Evolutionary conservation across 2,797 vertebrate genomes (phyloP).

Genomic region (Pteronotus mesoamericanus): DNA sequence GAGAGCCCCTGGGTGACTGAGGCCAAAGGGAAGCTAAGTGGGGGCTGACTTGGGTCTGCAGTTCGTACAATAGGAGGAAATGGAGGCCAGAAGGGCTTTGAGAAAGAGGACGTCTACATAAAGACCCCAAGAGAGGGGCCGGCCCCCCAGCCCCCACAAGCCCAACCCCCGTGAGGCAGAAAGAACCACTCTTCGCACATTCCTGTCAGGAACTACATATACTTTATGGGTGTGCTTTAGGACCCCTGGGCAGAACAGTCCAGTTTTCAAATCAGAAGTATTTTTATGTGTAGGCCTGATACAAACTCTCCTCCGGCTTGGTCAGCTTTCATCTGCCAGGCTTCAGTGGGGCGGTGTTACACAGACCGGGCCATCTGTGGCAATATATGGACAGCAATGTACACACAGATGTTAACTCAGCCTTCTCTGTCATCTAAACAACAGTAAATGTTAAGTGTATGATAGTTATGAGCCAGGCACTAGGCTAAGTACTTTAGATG

Average conservation of each 20-base stretch:
- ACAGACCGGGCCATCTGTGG: background rate
- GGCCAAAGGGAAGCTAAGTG: background rate
- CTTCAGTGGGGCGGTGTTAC: background rate
- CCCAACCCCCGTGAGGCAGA: background rate
- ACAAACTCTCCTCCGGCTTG: background rate
- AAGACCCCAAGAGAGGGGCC: background rate
- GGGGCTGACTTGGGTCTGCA: background rate
- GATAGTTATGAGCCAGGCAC: background rate
- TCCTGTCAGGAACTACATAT: background rate
- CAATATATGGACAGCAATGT: rapidly evolving
- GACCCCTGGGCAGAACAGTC: background rate
- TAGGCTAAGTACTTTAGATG: background rate
- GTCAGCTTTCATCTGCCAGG: background rate
- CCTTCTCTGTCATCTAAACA: background rate
- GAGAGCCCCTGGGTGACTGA: background rate
- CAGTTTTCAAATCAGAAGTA: background rate
- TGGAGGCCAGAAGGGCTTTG: background rate
- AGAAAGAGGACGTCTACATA: background rate
- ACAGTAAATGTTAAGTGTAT: background rate
- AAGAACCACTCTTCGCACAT: background rate
- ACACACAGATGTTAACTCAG: background rate
- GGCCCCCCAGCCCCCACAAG: background rate
- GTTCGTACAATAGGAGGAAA: slow-evolving; percentile 29
- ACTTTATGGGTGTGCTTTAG: background rate
- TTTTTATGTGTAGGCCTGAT: background rate